A percentile compares a stretch with the other conserved stretches of the same genome.
These are phyloP conservation scores for Anastrepha obliqua DNA, from an alignment of 1,140 invertebrate genomes.

Conservation along the genomic window DNA sequence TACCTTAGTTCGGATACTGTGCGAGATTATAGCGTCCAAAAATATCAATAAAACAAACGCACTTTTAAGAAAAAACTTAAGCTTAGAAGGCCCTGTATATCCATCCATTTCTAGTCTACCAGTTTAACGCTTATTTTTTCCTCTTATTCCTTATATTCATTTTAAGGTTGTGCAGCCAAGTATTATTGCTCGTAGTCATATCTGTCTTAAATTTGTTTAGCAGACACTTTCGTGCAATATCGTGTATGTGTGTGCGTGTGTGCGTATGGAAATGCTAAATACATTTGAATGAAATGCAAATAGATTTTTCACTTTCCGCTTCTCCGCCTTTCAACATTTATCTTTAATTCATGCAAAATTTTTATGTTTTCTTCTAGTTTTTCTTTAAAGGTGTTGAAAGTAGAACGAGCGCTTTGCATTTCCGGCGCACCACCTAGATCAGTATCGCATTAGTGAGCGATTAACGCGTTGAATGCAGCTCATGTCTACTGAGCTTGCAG, in stretches of 20 bases:
- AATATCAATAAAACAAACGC: too few relatives aligned
- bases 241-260: not conserved
- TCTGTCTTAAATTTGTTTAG: too few relatives aligned
- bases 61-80: too few relatives aligned
- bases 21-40: too few relatives aligned
- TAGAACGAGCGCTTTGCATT: constrained; percentile 24
- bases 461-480: constrained; percentile 1
- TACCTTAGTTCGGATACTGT: too few relatives aligned
- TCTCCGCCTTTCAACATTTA: not conserved
- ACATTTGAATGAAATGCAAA: constrained; percentile 43
- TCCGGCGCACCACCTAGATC: constrained; percentile 31
- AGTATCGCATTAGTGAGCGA: constrained; percentile 34
- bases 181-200: too few relatives aligned
- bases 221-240: too few relatives aligned
- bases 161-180: too few relatives aligned
- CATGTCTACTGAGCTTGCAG: not conserved
- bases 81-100: too few relatives aligned
- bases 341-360: not conserved
- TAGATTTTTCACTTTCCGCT: constrained; percentile 32
- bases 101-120: too few relatives aligned
- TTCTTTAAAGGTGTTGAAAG: not conserved
- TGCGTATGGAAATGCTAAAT: not conserved
- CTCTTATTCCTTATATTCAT: too few relatives aligned
- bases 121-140: too few relatives aligned
- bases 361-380: not conserved